Evolutionary conservation across 2,888 invertebrate species (phyloP), one percentile per base, ranked within the genome.

Genomic region (Andrena minutula): DNA sequence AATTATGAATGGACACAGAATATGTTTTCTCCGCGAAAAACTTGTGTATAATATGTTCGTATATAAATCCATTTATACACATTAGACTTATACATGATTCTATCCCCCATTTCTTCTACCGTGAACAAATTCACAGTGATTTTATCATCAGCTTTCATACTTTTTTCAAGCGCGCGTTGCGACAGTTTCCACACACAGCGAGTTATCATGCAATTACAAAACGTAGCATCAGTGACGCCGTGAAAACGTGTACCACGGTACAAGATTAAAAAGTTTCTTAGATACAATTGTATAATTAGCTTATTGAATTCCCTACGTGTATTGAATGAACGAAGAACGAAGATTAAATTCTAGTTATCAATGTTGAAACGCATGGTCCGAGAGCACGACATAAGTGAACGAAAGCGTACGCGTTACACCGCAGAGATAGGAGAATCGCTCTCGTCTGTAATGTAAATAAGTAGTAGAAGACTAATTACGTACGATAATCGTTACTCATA

Each of bases 381-480:
- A 77, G 83, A 82, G 77, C 79, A 78, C 75, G 83, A 83, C 78
- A 83, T 64, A 83, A 83, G 83, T 78, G 83, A 79, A 70, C 0
- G 28, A 58, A 71, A 64, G n/a, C 41, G 12, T 16, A 58, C 41
- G 20, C 32, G 10, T 68, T 69, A 51, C 4, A 53, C 20, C 53
- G 23, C 12, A 53, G 20, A 20, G 26, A 30, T 63, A 63, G 20
- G 20, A 51, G 16, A 16, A 60, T 51, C 47, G 30, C 26, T 26
- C 30, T 60, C 16, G 32, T 28, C 30, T 32, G 32, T 32, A 53
- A n/a, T 77, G 28, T 75, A 78, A 63, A 58, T 49, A 32, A 65
- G 49, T 75, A 78, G 32, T 79, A 64, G n/a, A 64, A 64, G 56
- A 23, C 64, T 78, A 70, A 60, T n/a, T 65, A 6, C 51, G 53